A percentile compares a stretch with the other conserved stretches of the same genome.
Conservation (phyloP, 1,140 invertebrate species). For the Sitodiplosis mosellana region DNA sequence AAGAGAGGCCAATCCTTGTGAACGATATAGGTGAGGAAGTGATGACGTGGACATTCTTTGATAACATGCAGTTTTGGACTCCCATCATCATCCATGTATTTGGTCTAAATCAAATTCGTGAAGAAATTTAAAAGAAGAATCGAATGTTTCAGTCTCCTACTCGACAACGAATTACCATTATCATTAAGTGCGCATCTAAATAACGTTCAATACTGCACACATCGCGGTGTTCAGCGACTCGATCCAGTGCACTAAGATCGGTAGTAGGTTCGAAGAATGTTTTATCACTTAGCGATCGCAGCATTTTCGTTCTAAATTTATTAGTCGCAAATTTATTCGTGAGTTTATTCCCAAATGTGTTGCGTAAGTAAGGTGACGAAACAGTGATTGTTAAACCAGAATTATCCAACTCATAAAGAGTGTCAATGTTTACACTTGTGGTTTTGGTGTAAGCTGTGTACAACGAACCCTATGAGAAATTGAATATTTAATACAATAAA, state of each 20-base stretch:
- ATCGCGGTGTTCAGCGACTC: slow-evolving; percentile 11
- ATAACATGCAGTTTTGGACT: slow-evolving; percentile 19
- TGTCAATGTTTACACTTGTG: slow-evolving; percentile 23
- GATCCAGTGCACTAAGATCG: slow-evolving; percentile 1
- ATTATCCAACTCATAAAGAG: slow-evolving; percentile 19
- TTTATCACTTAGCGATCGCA: slow-evolving; percentile 7
- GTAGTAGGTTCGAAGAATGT: slow-evolving; percentile 7
- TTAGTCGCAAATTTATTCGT: too few relatives aligned
- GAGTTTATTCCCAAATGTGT: slow-evolving; percentile 15
- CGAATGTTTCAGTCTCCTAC: too few relatives aligned
- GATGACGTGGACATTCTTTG: slow-evolving; percentile 23
- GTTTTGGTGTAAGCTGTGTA: slow-evolving; percentile 14
- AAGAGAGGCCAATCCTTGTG: slow-evolving; percentile 13
- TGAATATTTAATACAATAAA: background rate
- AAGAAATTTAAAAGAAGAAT: background rate
- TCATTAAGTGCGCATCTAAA: slow-evolving; percentile 8
- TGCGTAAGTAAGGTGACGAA: slow-evolving; percentile 12
- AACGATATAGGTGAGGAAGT: slow-evolving; percentile 20
- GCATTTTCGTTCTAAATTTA: slow-evolving; percentile 5
- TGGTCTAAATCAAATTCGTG: slow-evolving; percentile 1
- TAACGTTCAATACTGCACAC: slow-evolving; percentile 13
- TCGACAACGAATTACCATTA: background rate
- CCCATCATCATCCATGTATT: slow-evolving; percentile 7
- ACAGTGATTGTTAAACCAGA: slow-evolving; percentile 15
- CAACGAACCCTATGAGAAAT: slow-evolving; percentile 13